phyloP scores from a whole-genome alignment of 2,888 invertebrate species.

The Lepeophtheirus nordmannii region DNA sequence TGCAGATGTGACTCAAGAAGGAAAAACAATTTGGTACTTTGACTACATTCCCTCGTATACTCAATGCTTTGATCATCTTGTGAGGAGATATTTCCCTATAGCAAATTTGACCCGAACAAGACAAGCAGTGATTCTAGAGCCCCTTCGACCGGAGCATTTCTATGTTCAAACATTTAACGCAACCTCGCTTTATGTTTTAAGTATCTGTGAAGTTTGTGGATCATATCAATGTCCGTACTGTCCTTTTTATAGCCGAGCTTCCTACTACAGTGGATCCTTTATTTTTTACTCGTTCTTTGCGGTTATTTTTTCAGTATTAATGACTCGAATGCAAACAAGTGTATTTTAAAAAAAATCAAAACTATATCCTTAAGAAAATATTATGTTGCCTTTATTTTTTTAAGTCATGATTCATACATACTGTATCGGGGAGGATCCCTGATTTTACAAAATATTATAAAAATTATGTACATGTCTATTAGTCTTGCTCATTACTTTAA shows the following conservation, averaged over 20 bases:
- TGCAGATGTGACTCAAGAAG: constrained; percentile 29
- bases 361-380: too few species aligned
- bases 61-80: constrained; percentile 40
- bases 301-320: background rate
- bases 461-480: too few species aligned
- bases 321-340: too few species aligned
- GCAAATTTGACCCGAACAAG: constrained; percentile 42
- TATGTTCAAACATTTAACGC: constrained; percentile 31
- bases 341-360: too few species aligned
- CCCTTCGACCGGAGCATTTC: constrained; percentile 30
- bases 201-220: constrained; percentile 39
- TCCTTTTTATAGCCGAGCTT: constrained; percentile 33
- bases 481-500: too few species aligned
- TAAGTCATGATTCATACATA: too few species aligned
- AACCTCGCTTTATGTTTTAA: constrained; percentile 34
- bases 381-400: too few species aligned
- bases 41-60: constrained; percentile 31
- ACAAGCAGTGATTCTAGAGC: constrained; percentile 40
- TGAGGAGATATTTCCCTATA: constrained; percentile 42
- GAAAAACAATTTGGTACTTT: constrained; percentile 38
- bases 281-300: background rate
- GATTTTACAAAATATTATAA: too few species aligned
- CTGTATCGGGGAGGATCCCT: too few species aligned
- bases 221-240: constrained; percentile 41
- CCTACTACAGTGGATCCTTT: constrained; percentile 8